Conservation (phyloP, 2,888 invertebrate species). For the Hirtodrosophila duncani region DNA sequence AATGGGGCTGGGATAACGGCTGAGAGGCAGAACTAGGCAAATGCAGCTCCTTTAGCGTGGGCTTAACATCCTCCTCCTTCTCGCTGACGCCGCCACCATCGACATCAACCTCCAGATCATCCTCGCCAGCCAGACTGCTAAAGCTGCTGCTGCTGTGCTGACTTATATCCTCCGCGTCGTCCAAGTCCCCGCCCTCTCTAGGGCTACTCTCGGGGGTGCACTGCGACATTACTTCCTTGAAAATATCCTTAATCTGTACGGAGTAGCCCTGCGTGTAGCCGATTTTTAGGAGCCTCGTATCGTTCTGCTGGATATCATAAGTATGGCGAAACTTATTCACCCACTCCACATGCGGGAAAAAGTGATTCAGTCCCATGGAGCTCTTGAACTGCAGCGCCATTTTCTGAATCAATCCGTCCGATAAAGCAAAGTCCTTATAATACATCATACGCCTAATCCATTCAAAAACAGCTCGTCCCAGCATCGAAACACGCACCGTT, state of each 20-base stretch:
- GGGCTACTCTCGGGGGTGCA: conserved; percentile 41
- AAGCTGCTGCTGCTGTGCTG: conserved; percentile 27
- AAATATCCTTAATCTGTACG: conserved; percentile 75
- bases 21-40: conserved; percentile 29
- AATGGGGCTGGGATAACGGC: conserved; percentile 40
- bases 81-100: conserved; percentile 29
- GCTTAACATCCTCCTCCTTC: conserved; percentile 42
- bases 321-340: conserved; percentile 73
- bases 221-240: conserved; percentile 67
- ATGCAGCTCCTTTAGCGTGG: conserved; percentile 42
- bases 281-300: conserved; percentile 69
- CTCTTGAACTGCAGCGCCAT: conserved; percentile 76
- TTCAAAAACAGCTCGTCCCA: conserved; percentile 76
- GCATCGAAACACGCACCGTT: conserved; percentile 72
- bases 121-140: conserved; percentile 41
- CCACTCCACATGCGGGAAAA: conserved; percentile 76
- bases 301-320: conserved; percentile 67
- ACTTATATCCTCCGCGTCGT: conserved; percentile 33
- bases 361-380: conserved; percentile 70
- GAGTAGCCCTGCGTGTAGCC: conserved; percentile 73
- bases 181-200: conserved; percentile 10
- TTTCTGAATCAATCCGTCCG: conserved; percentile 75
- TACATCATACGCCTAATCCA: conserved; percentile 77
- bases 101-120: conserved; percentile 40
- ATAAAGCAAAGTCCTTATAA: conserved; percentile 74